phyloP scores from a whole-genome alignment of 2,888 invertebrate genomes.

The Sthenelais limicola region DNA sequence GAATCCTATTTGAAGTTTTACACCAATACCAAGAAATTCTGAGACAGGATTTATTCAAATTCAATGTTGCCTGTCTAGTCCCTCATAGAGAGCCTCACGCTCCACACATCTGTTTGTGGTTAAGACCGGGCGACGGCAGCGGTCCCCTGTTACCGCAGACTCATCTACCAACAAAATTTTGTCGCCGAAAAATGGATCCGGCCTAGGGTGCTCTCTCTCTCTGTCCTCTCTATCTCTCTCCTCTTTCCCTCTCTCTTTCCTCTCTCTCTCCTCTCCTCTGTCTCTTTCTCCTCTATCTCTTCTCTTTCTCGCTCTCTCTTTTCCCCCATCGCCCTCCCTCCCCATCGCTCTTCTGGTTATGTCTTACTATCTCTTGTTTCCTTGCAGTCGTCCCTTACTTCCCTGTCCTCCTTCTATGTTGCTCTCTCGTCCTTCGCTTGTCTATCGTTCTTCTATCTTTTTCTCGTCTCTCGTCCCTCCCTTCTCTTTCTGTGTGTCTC shows the following conservation, averaged over 20 bases:
- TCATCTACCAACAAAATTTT: too few species aligned
- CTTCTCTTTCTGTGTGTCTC: neutral
- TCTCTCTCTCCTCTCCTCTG: neutral
- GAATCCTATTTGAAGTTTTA: too few species aligned
- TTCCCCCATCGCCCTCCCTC: neutral
- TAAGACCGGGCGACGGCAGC: too few species aligned
- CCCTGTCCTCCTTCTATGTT: neutral
- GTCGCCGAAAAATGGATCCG: neutral
- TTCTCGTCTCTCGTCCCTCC: neutral
- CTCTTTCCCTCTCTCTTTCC: conserved; percentile 11
- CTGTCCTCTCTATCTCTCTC: neutral
- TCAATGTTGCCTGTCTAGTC: too few species aligned
- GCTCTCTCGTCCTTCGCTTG: neutral
- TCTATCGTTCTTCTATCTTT: neutral
- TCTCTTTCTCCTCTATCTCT: neutral
- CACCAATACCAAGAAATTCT: too few species aligned
- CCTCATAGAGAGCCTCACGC: too few species aligned
- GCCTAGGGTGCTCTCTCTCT: neutral
- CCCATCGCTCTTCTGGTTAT: neutral
- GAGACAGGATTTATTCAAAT: too few species aligned
- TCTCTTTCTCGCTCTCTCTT: neutral
- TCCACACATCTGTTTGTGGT: too few species aligned
- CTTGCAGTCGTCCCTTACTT: neutral
- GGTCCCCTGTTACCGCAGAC: too few species aligned
- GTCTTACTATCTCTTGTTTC: neutral